Base-by-base conservation (phyloP, 2,888 invertebrate genomes). In the Dione juno region DNA sequence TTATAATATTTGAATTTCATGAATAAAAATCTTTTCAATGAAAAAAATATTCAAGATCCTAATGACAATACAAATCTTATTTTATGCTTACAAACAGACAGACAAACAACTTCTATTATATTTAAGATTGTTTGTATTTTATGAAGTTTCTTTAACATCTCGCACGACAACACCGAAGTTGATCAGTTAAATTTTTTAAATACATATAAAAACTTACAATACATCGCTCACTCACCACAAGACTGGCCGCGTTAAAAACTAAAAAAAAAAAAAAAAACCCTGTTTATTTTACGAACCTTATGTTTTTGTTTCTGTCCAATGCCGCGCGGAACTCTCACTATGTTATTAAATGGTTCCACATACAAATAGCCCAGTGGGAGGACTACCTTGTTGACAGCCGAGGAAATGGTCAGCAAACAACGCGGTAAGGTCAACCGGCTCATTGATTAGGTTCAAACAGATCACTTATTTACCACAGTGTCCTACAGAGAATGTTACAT, bases 381-480 rank as follows among this genome's bases (percentile, higher is more conserved):
- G 89, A 91, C 91, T 88, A 89, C 90, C 91, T 88, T 90, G 91
- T 90, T 87, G 88, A 86, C 86, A 84, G 74, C 71, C 75, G 76
- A 76, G 78, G 81, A 80, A 78, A 82, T 81, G 78, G 80, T 86
- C 82, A 79, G 86, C 82, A 89, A 90, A 90, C 86, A 48, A 89
- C 74, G 76, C 68, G 81, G 82, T 83, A 85, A 50, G 90, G 89
- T 90, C 90, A 87, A 91, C 90, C 90, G 81, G 75, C 70, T 78
- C 80, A 87, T 87, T 84, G 87, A 88, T 87, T 87, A 85, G 80
- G 79, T 78, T 79, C 78, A 81, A 79, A 79, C 79, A 82, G 81
- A 87, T 85, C 84, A 88, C 81, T 85, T 84, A 86, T 84, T 81
- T 84, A 85, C 84, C 81, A 84, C 79, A 82, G n/a, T 35, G 6